Evolutionary conservation across 2,888 invertebrate genomes (phyloP).

Genomic region (Dinocampus coccinellae): DNA sequence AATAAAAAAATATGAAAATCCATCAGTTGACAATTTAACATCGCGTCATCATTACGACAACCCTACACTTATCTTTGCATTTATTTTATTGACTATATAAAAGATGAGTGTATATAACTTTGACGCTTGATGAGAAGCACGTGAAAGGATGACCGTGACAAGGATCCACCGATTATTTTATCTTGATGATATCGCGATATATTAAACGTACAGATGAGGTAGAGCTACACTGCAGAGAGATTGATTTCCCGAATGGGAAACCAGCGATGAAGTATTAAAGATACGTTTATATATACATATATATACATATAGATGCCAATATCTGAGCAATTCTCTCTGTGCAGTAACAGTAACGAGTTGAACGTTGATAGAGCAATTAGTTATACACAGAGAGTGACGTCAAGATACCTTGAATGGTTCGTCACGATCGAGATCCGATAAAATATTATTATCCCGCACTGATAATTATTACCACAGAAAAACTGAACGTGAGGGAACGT

Average conservation of each 20-base stretch:
- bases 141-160: constrained; percentile 36
- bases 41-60: no score
- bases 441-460: constrained; percentile 34
- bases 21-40: no score
- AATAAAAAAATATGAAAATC: no score
- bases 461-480: constrained; percentile 27
- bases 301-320: neutral
- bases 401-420: constrained; percentile 45
- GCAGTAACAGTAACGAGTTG: constrained; percentile 12
- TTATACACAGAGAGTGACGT: constrained; percentile 42
- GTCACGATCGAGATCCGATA: constrained; percentile 40
- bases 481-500: constrained; percentile 25
- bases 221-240: neutral
- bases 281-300: neutral
- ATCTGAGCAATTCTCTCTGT: neutral
- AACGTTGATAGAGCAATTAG: constrained; percentile 49
- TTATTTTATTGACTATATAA: neutral
- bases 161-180: constrained; percentile 24
- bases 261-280: constrained; percentile 6
- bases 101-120: neutral
- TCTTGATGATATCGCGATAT: constrained; percentile 13
- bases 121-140: neutral
- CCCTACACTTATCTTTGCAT: neutral
- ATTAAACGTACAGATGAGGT: neutral
- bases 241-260: constrained; percentile 5